Conservation (phyloP, 2,888 invertebrate genomes). For the Macrosoma leucophasiata region DNA sequence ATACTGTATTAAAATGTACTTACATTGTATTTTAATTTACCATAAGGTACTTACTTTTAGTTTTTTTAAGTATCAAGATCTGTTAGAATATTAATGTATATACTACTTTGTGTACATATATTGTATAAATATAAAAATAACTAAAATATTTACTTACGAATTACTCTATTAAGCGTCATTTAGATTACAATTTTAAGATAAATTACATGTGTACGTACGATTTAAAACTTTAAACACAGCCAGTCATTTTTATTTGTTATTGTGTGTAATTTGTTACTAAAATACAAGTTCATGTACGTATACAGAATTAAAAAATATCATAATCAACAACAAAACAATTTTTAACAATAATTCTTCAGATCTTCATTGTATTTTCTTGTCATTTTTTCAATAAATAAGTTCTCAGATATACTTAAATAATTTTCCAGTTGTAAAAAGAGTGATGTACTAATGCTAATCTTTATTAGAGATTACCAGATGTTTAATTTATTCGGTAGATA, state of each 20-base stretch:
- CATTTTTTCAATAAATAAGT: neutral
- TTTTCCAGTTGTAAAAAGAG: slow-evolving; percentile 28
- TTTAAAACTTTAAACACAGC: slow-evolving; percentile 21
- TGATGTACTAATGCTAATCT: slow-evolving; percentile 40
- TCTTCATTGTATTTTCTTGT: neutral
- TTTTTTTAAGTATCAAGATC: slow-evolving; percentile 42
- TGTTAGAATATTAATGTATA: slow-evolving; percentile 51
- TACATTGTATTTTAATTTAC: slow-evolving; percentile 27
- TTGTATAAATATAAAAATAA: slow-evolving; percentile 44
- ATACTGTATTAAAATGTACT: slow-evolving; percentile 26
- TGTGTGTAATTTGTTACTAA: slow-evolving; percentile 14
- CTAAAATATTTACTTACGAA: slow-evolving; percentile 33
- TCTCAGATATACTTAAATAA: slow-evolving; percentile 1
- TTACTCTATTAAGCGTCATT: slow-evolving; percentile 27
- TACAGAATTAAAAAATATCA: neutral
- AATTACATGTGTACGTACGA: slow-evolving; percentile 22
- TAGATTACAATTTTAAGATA: slow-evolving; percentile 27
- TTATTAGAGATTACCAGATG: slow-evolving; percentile 50
- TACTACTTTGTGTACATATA: slow-evolving; percentile 46
- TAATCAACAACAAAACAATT: neutral
- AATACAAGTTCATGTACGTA: slow-evolving; percentile 3
- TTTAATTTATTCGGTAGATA: slow-evolving; percentile 66
- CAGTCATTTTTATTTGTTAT: slow-evolving; percentile 21
- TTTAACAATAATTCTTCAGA: neutral
- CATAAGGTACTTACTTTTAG: slow-evolving; percentile 28